Evolutionary conservation across 2,888 invertebrate species (phyloP).

Genomic region (Maniola hyperantus): DNA sequence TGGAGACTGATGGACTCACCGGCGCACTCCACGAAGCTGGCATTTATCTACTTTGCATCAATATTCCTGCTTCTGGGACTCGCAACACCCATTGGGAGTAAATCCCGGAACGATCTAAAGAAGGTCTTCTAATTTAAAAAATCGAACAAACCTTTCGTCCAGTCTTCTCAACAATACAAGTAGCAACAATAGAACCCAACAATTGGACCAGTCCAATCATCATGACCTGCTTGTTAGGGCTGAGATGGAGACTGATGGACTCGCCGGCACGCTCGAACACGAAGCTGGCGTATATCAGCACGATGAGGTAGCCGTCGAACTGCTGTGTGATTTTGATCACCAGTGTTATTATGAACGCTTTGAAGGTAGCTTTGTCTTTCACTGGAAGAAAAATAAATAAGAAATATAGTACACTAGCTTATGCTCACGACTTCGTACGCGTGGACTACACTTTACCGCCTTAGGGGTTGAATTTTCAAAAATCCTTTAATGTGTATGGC

Average conservation of each 20-base stretch:
- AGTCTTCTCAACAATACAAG: slow-evolving; percentile 72
- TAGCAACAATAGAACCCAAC: slow-evolving; percentile 66
- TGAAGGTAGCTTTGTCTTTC: slow-evolving; percentile 64
- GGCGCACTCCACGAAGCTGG: slow-evolving; percentile 67
- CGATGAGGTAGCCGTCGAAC: slow-evolving; percentile 75
- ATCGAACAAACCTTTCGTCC: slow-evolving; percentile 66
- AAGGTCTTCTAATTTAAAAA: neutral
- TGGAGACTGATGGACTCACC: slow-evolving; percentile 60
- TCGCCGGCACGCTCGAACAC: slow-evolving; percentile 70
- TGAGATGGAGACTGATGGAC: slow-evolving; percentile 59
- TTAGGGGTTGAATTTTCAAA: no score
- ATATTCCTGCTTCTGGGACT: neutral
- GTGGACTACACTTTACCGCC: no score
- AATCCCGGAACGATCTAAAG: neutral
- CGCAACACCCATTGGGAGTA: neutral
- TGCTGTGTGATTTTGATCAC: slow-evolving; percentile 75
- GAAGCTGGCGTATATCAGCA: slow-evolving; percentile 71
- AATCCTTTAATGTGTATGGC: no score
- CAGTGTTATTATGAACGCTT: slow-evolving; percentile 72
- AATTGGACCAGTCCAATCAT: slow-evolving; percentile 70
- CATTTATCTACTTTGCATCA: slow-evolving; percentile 52
- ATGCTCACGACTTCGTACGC: no score
- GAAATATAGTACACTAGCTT: no score
- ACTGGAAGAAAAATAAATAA: neutral
- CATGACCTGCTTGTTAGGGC: slow-evolving; percentile 74